These are phyloP conservation scores for Brienomyrus brachyistius DNA, from an alignment of 2,113 vertebrate species.

Conservation along the genomic window DNA sequence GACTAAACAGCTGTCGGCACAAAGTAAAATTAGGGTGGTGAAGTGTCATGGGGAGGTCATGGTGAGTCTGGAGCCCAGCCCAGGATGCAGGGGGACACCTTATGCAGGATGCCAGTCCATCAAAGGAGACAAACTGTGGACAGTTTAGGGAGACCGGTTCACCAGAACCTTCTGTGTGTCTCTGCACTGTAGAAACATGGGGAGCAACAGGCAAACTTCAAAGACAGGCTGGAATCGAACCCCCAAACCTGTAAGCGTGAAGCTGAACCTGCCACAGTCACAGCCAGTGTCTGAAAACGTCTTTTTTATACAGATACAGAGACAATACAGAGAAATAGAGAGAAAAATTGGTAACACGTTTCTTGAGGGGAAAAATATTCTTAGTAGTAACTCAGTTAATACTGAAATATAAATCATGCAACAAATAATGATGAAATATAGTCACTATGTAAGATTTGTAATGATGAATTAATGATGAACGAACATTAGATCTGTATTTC, in stretches of 20 bases:
- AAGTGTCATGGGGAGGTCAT: neutral
- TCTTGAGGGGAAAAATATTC: neutral
- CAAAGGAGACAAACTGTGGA: neutral
- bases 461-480: neutral
- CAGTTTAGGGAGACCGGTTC: neutral
- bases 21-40: neutral
- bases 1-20: neutral
- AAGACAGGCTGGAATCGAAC: neutral
- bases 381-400: neutral
- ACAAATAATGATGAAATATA: neutral
- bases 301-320: neutral
- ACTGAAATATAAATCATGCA: neutral
- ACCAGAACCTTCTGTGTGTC: neutral
- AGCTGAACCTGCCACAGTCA: neutral
- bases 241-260: neutral
- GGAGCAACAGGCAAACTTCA: neutral
- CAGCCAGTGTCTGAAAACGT: neutral
- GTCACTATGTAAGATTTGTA: neutral
- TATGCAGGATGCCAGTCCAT: neutral
- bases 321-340: neutral
- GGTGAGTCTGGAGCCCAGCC: neutral
- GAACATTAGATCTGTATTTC: neutral
- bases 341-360: neutral
- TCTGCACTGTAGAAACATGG: neutral
- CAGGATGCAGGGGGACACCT: neutral